Conservation (phyloP, 2,113 vertebrate species). For the Microcebus ravelobensis region DNA sequence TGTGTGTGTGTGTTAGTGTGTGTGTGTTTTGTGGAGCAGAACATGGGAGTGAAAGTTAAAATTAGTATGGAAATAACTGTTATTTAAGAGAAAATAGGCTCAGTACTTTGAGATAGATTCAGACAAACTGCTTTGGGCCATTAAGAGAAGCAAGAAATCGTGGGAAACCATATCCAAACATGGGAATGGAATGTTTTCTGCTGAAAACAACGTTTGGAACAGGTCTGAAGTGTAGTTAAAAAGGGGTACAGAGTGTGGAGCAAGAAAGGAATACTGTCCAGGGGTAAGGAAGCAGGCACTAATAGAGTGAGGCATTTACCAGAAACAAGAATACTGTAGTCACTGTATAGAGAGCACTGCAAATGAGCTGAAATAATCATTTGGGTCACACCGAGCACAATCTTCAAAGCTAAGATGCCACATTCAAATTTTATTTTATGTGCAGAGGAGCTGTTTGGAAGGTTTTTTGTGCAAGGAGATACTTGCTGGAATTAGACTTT, state of each 20-base stretch:
- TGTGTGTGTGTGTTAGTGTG: too few relatives aligned
- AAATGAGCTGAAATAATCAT: background rate
- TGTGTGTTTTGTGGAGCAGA: background rate
- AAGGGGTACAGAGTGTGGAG: background rate
- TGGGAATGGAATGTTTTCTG: background rate
- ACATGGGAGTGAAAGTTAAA: background rate
- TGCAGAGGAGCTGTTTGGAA: background rate
- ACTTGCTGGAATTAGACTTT: background rate
- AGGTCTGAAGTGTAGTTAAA: background rate
- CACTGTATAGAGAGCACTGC: background rate
- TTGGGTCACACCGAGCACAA: background rate
- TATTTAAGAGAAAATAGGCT: background rate
- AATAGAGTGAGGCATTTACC: background rate
- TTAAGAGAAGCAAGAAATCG: background rate
- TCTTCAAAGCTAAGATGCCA: background rate
- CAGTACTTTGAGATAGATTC: background rate
- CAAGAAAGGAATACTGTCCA: background rate
- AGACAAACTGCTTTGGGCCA: background rate
- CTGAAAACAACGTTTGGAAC: background rate
- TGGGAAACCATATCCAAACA: background rate
- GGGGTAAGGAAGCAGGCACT: background rate
- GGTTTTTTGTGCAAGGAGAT: background rate
- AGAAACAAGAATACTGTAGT: background rate
- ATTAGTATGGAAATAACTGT: background rate
- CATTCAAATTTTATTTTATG: background rate